Percentiles rank a stretch among this genome's conserved stretches.
These are phyloP conservation scores for Muscicapa striata DNA, from an alignment of 2,797 vertebrate species.

Conservation along the genomic window DNA sequence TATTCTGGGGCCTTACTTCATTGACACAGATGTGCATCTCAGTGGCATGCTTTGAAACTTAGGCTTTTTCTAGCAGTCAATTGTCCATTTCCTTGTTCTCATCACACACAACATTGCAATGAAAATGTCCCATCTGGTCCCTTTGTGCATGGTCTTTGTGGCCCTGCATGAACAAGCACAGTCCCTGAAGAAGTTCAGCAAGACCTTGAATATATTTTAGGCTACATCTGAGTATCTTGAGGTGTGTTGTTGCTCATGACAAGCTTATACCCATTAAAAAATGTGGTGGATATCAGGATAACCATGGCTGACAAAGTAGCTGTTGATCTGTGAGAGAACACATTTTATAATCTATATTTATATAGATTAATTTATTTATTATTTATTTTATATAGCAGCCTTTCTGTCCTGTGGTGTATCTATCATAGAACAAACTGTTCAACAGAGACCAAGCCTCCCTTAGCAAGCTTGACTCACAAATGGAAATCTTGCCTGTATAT, in stretches of 20 bases:
- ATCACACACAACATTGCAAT: neutral
- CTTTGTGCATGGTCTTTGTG: neutral
- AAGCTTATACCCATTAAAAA: neutral
- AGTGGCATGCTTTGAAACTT: neutral
- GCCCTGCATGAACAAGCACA: neutral
- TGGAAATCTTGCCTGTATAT: neutral
- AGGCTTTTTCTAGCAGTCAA: neutral
- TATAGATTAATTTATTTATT: no score
- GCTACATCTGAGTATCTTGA: neutral
- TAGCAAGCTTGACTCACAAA: neutral
- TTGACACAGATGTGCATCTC: neutral
- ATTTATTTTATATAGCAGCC: no score
- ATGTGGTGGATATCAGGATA: neutral
- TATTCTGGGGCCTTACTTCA: neutral
- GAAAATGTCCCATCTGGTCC: neutral
- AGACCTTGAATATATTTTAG: neutral
- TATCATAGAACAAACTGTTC: neutral
- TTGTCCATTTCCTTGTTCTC: neutral
- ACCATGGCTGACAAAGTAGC: accelerated
- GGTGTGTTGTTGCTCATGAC: neutral
- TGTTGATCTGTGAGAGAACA: neutral
- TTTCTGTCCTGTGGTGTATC: neutral
- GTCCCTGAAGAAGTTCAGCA: neutral
- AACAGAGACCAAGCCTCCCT: neutral
- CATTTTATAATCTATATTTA: neutral